These are phyloP conservation scores for Homarus americanus DNA, from an alignment of 1,140 invertebrate species.

Conservation along the genomic window DNA sequence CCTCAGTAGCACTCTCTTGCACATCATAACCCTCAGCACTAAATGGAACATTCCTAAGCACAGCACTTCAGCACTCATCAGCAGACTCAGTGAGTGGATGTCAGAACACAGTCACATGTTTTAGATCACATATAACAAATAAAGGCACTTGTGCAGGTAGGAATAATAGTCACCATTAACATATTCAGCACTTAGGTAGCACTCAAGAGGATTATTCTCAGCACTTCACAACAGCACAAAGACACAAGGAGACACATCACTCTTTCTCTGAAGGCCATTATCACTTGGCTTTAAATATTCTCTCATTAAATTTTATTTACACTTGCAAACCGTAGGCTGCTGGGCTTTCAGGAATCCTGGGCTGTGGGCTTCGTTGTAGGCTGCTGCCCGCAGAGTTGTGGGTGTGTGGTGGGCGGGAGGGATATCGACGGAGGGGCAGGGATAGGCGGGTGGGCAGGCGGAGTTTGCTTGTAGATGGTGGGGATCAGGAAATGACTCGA, in stretches of 20 bases:
- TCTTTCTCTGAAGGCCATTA: too few species aligned
- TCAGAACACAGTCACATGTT: too few species aligned
- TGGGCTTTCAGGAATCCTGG: conserved; percentile 2
- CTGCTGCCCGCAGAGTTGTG: conserved; percentile 34
- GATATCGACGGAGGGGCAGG: background rate
- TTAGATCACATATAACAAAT: too few species aligned
- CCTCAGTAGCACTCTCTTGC: background rate
- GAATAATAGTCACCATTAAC: too few species aligned
- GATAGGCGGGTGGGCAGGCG: conserved; percentile 20
- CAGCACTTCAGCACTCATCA: too few species aligned
- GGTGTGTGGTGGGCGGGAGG: conserved; percentile 18
- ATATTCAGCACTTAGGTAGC: too few species aligned
- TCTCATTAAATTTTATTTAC: conserved; percentile 5
- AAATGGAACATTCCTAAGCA: background rate
- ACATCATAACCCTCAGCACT: background rate
- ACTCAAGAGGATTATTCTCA: too few species aligned
- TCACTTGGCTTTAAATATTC: background rate
- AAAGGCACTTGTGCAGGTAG: too few species aligned
- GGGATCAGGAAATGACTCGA: conserved; percentile 65
- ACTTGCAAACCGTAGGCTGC: conserved; percentile 3
- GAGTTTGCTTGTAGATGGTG: conserved; percentile 58
- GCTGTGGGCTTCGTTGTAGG: conserved; percentile 18
- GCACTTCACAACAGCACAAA: too few species aligned
- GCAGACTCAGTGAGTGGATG: too few species aligned
- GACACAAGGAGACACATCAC: too few species aligned